Base-by-base conservation (phyloP, 2,797 vertebrate species). In the Enteromius argenteus region DNA sequence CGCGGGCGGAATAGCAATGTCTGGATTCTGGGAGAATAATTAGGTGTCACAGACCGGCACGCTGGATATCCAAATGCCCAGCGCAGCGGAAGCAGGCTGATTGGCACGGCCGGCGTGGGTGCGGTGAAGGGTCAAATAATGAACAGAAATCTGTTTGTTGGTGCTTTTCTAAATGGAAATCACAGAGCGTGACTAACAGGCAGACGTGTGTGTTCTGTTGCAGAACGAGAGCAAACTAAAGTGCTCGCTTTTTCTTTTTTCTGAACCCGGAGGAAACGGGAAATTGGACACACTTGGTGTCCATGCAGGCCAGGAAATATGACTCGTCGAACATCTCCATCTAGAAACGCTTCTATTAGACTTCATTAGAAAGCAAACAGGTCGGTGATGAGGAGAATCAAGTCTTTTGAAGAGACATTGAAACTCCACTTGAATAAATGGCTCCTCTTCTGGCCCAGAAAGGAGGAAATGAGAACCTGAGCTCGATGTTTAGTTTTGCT, bases 291-390 rank as follows among this genome's bases (percentile, higher is more conserved):
- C 71, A 46, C 76, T 77, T 64, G 58, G 30, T 46, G 42, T 84
- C 37, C 17, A 51, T 58, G 39, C 64, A 14, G 81, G 69, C 46
- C 32, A 42, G 69, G 73, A 58, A 89, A 89, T 90, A 86, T 89
- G 80, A 87, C 88, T 89, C 86, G 90, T 93, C 93, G 90, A 76
- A 92, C 88, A 68, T 87, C 89, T 89, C 86, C 51, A 81, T 91
- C 86, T 90, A 87, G 92, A 87, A 88, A 88, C 88, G 89, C 87
- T 83, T 75, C 58, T 62, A 62, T 81, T 72, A 73, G 68, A 23
- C 42, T 93, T 94, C 89, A 88, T 94, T 94, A 95, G 89, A 94
- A 93, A 90, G 91, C 86, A 94, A 91, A 92, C 90, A 88, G 90
- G 89, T 90, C 90, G 84, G 89, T 91, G 88, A 90, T 91, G 91